Conservation (phyloP, 2,888 invertebrate genomes). For the Petrolisthes cinctipes region DNA sequence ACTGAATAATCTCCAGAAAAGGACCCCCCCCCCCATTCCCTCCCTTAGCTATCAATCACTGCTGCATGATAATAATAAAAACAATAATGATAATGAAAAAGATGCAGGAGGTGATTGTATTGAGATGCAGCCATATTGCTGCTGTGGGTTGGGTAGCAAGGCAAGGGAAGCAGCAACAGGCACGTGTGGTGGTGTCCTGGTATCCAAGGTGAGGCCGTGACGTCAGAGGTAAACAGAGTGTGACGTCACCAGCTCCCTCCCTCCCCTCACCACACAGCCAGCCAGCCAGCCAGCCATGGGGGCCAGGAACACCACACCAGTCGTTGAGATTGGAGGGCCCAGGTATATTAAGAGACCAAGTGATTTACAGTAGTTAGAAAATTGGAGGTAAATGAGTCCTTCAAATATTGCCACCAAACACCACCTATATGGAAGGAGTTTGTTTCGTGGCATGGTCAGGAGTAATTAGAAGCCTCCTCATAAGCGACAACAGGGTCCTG, state of each 20-base stretch:
- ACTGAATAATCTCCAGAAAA: too few species aligned
- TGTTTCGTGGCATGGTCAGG: not conserved
- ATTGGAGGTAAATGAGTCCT: too few species aligned
- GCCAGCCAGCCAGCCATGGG: conserved; percentile 35
- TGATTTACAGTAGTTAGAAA: not conserved
- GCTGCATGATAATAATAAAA: not conserved
- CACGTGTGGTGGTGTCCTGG: conserved; percentile 27
- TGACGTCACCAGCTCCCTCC: conserved; percentile 28
- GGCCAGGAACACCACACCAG: conserved; percentile 54
- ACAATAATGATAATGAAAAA: not conserved
- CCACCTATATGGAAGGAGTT: not conserved
- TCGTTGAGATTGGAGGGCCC: conserved; percentile 48
- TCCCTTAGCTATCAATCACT: not conserved
- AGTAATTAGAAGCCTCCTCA: not conserved
- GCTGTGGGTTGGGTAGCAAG: not conserved
- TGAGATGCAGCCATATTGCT: not conserved
- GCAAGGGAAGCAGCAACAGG: not conserved
- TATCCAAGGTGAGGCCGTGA: conserved; percentile 56
- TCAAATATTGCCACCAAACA: not conserved
- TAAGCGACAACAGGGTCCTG: too few species aligned
- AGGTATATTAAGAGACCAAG: conserved; percentile 21
- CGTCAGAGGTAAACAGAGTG: conserved; percentile 30
- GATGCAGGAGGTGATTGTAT: not conserved
- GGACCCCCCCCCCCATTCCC: not conserved
- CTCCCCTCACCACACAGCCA: not conserved